Base-by-base conservation (phyloP, 1,140 invertebrate genomes). In the Lethrus apterus region DNA sequence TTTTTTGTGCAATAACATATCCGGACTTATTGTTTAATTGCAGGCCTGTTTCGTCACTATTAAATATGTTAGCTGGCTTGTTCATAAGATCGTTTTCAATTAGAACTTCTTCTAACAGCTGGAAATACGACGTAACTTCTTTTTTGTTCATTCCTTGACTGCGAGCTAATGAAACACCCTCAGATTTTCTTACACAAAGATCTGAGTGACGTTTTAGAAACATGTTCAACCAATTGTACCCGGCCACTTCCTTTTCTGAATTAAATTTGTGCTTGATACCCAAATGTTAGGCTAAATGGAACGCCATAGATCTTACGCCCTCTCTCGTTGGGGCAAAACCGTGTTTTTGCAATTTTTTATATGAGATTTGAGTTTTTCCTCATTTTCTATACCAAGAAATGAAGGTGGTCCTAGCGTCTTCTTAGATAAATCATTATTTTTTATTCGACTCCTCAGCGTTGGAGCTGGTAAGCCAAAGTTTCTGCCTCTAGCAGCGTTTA, bases 1-100 rank as follows among this genome's bases (percentile, higher is more conserved):
- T 63, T 54, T 63, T 66, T 8, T 46, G 48, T 10, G 60, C 62
- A 32, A 67, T 29, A 5, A 68, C 63, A 45, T 60, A 46, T 19
- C 44, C 50, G 9, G 54, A 20, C 48, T 52, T 54, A 46, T 57
- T 63, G 42, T 63, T 64, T 5, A 64, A 40, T 36, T 59, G 58
- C n/a, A 63, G 24, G 8, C 56, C 61, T 31, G 43, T 58, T 41
- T 62, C 53, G 48, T 62, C 57, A 24, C 55, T 53, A 38, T 58
- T 62, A 40, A 36, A 59, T 30, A 63, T 55, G 20, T 46, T 44
- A 7, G 17, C 32, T n/a, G 53, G 58, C 36, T 60, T 59, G 32
- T 57, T 36, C 10, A 61, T 41, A 8, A 62, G 34, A 43, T 45
- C 36, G 24, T 58, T 52, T 33, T 57, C 48, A 19, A 17, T 20